Percentiles rank a stretch among this genome's conserved stretches.
These are phyloP conservation scores for Mechanitis mazaeus DNA, from an alignment of 2,888 invertebrate species.

Conservation along the genomic window DNA sequence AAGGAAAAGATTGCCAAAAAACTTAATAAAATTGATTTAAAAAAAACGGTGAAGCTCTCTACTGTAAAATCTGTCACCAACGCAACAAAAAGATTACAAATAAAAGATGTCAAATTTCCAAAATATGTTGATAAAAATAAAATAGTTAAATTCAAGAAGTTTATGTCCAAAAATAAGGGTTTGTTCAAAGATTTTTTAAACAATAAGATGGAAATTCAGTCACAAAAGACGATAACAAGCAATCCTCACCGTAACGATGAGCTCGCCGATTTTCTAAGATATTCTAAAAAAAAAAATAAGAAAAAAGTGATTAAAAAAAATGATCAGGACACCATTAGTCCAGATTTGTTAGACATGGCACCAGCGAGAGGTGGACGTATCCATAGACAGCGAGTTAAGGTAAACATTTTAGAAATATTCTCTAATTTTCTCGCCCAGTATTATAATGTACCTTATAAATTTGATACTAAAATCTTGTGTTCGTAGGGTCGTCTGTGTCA, in stretches of 20 bases:
- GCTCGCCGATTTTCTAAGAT: not conserved
- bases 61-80: not conserved
- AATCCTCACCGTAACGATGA: not conserved
- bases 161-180: constrained; percentile 34
- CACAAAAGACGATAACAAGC: not conserved
- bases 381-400: constrained; percentile 39
- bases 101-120: not conserved
- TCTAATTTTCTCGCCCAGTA: no score
- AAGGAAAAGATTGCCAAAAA: not conserved
- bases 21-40: no score
- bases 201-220: constrained; percentile 17
- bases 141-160: constrained; percentile 31
- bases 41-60: not conserved
- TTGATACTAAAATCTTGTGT: constrained; percentile 11
- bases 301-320: not conserved
- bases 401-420: constrained; percentile 17
- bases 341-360: constrained; percentile 48
- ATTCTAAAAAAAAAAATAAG: not conserved
- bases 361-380: constrained; percentile 45
- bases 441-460: no score
- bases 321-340: constrained; percentile 23
- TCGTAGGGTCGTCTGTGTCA: constrained; percentile 49
- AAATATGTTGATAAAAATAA: constrained; percentile 18
- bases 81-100: not conserved
- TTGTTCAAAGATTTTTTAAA: constrained; percentile 32